Evolutionary conservation across 2,797 vertebrate species (phyloP).

Genomic region (Lithobates sylvaticus): DNA sequence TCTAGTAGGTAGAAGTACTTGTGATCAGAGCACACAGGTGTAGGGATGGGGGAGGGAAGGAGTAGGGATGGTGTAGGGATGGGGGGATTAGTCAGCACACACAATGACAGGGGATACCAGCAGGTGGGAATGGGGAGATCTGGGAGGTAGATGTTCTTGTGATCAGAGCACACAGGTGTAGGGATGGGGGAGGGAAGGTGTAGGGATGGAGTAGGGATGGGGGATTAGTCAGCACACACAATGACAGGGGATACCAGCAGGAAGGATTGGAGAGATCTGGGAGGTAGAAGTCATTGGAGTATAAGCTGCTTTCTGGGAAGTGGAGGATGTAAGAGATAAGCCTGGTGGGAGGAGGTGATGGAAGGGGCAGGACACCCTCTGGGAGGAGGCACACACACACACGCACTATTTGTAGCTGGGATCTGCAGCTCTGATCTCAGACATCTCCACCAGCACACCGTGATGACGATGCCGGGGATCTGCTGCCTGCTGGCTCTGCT

Average conservation of each 20-base stretch:
- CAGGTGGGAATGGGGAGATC: neutral
- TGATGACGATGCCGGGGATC: neutral
- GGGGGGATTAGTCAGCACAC: neutral
- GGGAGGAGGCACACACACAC: slow-evolving; percentile 41
- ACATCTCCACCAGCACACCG: neutral
- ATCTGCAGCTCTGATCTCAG: neutral
- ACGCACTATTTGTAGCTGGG: slow-evolving; percentile 21
- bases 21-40: too few species aligned
- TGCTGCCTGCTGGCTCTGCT: slow-evolving; percentile 16
- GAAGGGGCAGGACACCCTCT: neutral
- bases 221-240: neutral
- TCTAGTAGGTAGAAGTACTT: neutral
- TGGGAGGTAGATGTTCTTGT: neutral
- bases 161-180: too few species aligned
- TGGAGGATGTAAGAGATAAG: slow-evolving; percentile 16
- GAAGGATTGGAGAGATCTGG: neutral
- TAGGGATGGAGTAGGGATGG: neutral
- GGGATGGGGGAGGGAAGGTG: too few species aligned
- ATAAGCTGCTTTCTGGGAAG: slow-evolving; percentile 12
- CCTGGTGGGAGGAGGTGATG: slow-evolving; percentile 23
- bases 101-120: neutral
- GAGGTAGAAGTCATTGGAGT: neutral
- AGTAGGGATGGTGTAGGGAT: neutral
- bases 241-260: neutral
- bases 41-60: too few species aligned